phyloP scores from a whole-genome alignment of 2,797 vertebrate species.

The Lepilemur septentrionalis region DNA sequence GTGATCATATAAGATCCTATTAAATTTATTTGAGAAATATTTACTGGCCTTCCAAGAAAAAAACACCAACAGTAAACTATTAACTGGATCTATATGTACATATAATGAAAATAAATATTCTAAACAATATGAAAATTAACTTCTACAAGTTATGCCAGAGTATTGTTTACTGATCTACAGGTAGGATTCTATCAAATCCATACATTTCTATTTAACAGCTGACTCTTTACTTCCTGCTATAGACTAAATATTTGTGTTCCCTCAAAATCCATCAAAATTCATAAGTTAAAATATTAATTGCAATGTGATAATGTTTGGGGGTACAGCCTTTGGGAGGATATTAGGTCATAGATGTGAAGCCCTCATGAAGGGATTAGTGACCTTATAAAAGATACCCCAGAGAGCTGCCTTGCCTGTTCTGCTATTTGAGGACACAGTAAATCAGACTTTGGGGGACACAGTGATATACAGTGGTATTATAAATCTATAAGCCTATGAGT shows the following conservation, averaged over 20 bases:
- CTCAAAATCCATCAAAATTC: background rate
- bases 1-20: background rate
- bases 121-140: too few relatives aligned
- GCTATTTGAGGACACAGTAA: fast-evolving
- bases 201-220: too few relatives aligned
- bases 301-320: background rate
- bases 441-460: background rate
- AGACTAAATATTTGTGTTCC: background rate
- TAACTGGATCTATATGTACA: too few relatives aligned
- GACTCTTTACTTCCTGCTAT: too few relatives aligned
- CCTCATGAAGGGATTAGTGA: background rate
- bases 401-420: background rate
- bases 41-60: background rate
- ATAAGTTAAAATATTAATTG: background rate
- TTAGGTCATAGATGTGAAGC: background rate
- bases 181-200: too few relatives aligned
- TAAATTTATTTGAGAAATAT: background rate
- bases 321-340: background rate
- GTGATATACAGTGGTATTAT: background rate
- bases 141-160: too few relatives aligned
- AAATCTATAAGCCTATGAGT: background rate
- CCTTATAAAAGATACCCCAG: background rate
- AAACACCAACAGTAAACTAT: background rate
- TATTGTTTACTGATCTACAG: too few relatives aligned
- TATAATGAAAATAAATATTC: too few relatives aligned